phyloP scores from a whole-genome alignment of 2,797 vertebrate species.

The Spheniscus humboldti region DNA sequence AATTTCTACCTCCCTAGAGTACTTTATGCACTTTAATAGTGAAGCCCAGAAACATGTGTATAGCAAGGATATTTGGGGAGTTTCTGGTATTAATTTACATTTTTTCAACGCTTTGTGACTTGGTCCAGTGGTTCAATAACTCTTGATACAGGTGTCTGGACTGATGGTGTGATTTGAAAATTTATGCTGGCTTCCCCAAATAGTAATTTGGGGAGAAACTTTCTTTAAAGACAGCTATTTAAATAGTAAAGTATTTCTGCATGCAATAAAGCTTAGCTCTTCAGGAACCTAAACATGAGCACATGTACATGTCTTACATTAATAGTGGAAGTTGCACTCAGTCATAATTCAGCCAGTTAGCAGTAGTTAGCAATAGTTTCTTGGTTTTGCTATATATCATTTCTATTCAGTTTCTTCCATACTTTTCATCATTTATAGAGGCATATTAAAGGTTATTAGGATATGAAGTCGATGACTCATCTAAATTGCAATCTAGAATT shows the following conservation, averaged over 20 bases:
- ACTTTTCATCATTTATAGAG: not conserved
- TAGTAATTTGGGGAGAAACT: not conserved
- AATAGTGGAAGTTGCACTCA: too few species aligned
- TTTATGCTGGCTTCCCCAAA: not conserved
- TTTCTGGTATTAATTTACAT: not conserved
- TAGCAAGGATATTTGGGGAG: not conserved
- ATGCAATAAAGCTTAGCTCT: too few species aligned
- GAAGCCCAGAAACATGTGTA: not conserved
- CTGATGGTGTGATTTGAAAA: not conserved
- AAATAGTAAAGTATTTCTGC: too few species aligned
- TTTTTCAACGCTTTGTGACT: not conserved
- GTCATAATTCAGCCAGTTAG: too few species aligned
- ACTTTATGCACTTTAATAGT: not conserved
- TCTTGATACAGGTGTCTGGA: not conserved
- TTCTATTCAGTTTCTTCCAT: not conserved
- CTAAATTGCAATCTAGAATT: not conserved
- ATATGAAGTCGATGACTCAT: not conserved
- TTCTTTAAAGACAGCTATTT: not conserved
- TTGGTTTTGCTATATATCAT: not conserved
- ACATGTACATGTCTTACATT: too few species aligned
- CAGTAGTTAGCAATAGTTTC: not conserved
- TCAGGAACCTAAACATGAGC: too few species aligned
- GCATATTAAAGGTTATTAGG: not conserved
- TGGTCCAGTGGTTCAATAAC: not conserved
- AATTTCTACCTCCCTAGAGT: not conserved